Evolutionary conservation across 2,888 invertebrate genomes (phyloP).

Genomic region (Ferrisia virgata): DNA sequence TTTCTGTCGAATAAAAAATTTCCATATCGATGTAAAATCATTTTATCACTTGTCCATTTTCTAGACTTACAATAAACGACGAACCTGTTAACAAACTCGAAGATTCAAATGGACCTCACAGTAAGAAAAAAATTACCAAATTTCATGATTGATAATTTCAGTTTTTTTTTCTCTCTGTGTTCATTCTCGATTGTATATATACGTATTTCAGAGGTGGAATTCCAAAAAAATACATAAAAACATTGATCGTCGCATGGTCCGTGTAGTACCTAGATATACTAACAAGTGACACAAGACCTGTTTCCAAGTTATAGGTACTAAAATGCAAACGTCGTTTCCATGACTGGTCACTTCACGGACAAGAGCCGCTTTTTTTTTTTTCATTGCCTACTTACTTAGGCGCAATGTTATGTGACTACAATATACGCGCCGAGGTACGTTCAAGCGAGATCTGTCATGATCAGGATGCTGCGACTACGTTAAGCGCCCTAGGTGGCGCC

Average conservation of each 20-base stretch:
- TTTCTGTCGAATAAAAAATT: neutral
- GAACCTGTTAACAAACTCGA: too few species aligned
- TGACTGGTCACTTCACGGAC: constrained; percentile 35
- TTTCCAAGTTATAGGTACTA: neutral
- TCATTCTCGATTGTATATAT: too few species aligned
- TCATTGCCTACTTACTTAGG: constrained; percentile 42
- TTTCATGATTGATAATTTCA: too few species aligned
- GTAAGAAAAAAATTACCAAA: too few species aligned
- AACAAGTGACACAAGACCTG: constrained; percentile 39
- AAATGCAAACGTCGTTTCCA: constrained; percentile 38
- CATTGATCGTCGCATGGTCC: neutral
- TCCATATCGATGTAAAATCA: too few species aligned
- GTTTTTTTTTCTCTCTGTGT: too few species aligned
- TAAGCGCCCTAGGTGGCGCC: constrained; percentile 45
- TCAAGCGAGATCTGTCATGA: constrained; percentile 44
- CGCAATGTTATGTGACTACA: constrained; percentile 43
- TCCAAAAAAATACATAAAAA: constrained; percentile 34
- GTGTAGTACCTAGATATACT: too few species aligned
- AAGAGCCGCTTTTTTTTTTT: constrained; percentile 21
- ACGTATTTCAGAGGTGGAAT: neutral
- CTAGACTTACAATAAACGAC: too few species aligned
- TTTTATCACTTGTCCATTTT: too few species aligned
- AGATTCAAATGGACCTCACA: too few species aligned
- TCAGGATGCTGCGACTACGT: constrained; percentile 42
- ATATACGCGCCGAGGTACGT: constrained; percentile 34